Evolutionary conservation across 1,140 invertebrate genomes (phyloP).

Genomic region (Zaprionus africanus): DNA sequence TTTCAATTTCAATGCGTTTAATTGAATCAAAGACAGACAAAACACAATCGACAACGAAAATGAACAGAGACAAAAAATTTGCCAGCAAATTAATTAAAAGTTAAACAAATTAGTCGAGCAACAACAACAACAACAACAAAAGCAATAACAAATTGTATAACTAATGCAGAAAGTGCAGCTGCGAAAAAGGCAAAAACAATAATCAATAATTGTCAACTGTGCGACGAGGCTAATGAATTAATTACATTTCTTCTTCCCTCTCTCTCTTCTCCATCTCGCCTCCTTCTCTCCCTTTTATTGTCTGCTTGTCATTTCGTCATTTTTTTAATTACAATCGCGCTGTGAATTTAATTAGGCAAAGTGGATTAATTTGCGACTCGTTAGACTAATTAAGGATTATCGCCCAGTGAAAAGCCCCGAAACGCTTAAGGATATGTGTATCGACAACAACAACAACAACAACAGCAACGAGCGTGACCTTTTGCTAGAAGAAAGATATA

Average conservation of each 20-base stretch:
- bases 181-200: conserved; percentile 61
- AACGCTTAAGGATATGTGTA: conserved; percentile 64
- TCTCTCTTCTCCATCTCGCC: conserved; percentile 18
- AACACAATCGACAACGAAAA: neutral
- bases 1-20: conserved; percentile 49
- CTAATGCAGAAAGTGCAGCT: conserved; percentile 48
- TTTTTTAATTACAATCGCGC: conserved; percentile 51
- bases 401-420: conserved; percentile 36
- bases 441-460: conserved; percentile 49
- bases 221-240: conserved; percentile 76
- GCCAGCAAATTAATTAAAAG: conserved; percentile 69
- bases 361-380: conserved; percentile 84
- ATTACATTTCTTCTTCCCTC: conserved; percentile 53
- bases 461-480: conserved; percentile 45
- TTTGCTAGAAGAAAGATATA: conserved; percentile 52
- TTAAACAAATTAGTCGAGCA: conserved; percentile 60
- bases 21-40: conserved; percentile 61
- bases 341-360: conserved; percentile 83
- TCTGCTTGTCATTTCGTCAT: conserved; percentile 34
- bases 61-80: conserved; percentile 64
- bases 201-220: conserved; percentile 81
- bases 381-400: conserved; percentile 84
- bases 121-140: conserved; percentile 18
- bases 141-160: conserved; percentile 49
- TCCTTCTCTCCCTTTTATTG: conserved; percentile 21